A percentile compares a stretch with the other conserved stretches of the same genome.
These are phyloP conservation scores for Agrochola litura DNA, from an alignment of 2,888 invertebrate species.

Conservation along the genomic window DNA sequence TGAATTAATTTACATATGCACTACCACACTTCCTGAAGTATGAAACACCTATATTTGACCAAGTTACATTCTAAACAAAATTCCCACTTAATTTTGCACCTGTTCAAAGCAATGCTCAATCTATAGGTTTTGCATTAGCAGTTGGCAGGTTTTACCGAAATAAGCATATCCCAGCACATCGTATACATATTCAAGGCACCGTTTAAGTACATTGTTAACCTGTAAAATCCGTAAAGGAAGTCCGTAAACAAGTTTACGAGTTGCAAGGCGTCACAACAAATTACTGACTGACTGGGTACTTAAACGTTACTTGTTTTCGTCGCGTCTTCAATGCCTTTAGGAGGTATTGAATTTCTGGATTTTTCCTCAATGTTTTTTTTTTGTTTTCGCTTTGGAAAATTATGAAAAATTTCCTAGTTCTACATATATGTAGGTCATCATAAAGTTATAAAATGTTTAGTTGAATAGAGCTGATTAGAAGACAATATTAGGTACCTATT, in stretches of 20 bases:
- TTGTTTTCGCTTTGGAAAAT: not conserved
- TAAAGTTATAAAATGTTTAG: not conserved
- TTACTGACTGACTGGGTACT: slow-evolving; percentile 35
- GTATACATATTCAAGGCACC: slow-evolving; percentile 30
- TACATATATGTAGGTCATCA: not conserved
- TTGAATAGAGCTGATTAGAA: not conserved
- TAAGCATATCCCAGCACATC: slow-evolving; percentile 29
- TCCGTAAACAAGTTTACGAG: slow-evolving; percentile 44
- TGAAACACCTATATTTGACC: not conserved
- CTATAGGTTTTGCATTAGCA: slow-evolving; percentile 10
- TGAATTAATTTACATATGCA: not conserved
- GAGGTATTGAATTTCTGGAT: slow-evolving; percentile 3
- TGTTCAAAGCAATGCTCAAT: slow-evolving; percentile 7
- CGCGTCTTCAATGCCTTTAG: not conserved
- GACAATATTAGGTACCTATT: not conserved
- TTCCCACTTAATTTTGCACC: slow-evolving; percentile 14
- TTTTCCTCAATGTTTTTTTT: not conserved
- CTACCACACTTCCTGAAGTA: not conserved
- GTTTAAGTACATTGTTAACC: slow-evolving; percentile 46
- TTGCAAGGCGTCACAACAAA: slow-evolving; percentile 40
- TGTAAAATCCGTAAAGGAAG: slow-evolving; percentile 24
- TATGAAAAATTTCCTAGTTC: not conserved
- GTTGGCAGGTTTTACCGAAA: slow-evolving; percentile 26
- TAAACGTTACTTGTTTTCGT: slow-evolving; percentile 42
- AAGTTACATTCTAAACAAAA: slow-evolving; percentile 10